Conservation (phyloP, 2,888 invertebrate genomes). For the Andrena chrysosceles region DNA sequence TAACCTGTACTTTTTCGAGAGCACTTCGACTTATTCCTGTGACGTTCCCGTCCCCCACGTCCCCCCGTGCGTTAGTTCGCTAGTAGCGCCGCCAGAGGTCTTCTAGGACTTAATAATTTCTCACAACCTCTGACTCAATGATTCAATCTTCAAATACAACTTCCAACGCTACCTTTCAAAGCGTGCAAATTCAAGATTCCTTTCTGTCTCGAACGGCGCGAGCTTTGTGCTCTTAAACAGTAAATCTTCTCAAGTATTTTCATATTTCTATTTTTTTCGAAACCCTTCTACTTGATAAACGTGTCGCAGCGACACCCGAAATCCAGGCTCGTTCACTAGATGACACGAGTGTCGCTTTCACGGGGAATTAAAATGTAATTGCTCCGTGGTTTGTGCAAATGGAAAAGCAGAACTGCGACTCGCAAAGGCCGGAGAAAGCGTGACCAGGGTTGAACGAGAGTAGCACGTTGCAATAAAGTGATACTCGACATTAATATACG, state of each 20-base stretch:
- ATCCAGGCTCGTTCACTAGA: not conserved
- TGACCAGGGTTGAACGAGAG: constrained; percentile 56
- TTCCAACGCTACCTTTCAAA: no score
- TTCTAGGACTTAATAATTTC: no score
- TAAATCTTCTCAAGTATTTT: not conserved
- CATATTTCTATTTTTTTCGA: not conserved
- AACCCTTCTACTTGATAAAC: not conserved
- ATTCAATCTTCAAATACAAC: no score
- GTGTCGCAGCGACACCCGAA: not conserved
- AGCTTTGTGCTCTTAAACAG: no score
- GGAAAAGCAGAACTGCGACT: constrained; percentile 48
- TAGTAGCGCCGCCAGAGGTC: no score
- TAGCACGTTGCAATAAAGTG: constrained; percentile 56
- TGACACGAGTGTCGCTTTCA: constrained; percentile 16
- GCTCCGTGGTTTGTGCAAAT: constrained; percentile 32
- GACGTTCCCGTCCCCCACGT: no score
- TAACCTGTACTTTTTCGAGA: constrained; percentile 25
- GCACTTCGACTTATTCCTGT: not conserved
- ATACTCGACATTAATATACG: constrained; percentile 55
- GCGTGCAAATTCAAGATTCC: no score
- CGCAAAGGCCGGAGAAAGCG: constrained; percentile 53
- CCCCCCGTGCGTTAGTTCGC: no score
- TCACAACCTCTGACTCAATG: no score
- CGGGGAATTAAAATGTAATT: constrained; percentile 33
- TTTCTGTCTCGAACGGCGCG: no score